Conservation (phyloP, 2,888 invertebrate genomes). For the Plusia festucae region DNA sequence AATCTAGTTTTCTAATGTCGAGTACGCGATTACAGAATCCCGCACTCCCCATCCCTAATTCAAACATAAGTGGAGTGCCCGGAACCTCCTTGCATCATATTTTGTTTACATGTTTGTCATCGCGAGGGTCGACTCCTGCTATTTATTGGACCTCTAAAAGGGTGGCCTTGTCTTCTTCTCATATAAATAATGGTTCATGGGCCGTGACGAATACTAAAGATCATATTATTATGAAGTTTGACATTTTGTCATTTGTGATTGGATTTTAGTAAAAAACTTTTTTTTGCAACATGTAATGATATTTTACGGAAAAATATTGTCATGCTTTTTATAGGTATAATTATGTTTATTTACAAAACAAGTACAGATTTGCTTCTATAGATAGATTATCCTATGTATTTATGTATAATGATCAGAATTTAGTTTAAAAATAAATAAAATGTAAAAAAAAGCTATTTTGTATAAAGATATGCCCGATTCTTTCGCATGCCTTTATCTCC, state of each 20-base stretch:
- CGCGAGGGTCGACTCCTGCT: constrained; percentile 57
- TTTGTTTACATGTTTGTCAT: constrained; percentile 58
- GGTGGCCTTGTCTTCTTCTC: constrained; percentile 51
- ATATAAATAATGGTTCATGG: constrained; percentile 51
- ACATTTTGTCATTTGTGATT: not conserved
- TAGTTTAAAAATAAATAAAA: too few species aligned
- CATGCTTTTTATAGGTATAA: too few species aligned
- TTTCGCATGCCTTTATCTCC: too few species aligned
- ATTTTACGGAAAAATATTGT: too few species aligned
- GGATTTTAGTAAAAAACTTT: not conserved
- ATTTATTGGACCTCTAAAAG: constrained; percentile 59
- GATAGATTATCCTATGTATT: too few species aligned
- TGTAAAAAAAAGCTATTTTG: too few species aligned
- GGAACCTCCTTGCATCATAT: constrained; percentile 57
- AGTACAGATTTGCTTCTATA: too few species aligned
- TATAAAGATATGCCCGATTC: too few species aligned
- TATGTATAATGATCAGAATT: too few species aligned
- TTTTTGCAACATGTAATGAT: too few species aligned
- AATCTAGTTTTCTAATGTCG: too few species aligned
- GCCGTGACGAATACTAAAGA: constrained; percentile 31
- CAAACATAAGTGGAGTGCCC: constrained; percentile 71
- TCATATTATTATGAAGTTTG: constrained; percentile 11
- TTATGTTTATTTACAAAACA: too few species aligned
- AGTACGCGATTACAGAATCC: not conserved
- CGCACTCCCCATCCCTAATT: constrained; percentile 51